Percentiles rank a stretch among this genome's conserved stretches.
Conservation (phyloP, 2,888 invertebrate species). For the Seira ritae region DNA sequence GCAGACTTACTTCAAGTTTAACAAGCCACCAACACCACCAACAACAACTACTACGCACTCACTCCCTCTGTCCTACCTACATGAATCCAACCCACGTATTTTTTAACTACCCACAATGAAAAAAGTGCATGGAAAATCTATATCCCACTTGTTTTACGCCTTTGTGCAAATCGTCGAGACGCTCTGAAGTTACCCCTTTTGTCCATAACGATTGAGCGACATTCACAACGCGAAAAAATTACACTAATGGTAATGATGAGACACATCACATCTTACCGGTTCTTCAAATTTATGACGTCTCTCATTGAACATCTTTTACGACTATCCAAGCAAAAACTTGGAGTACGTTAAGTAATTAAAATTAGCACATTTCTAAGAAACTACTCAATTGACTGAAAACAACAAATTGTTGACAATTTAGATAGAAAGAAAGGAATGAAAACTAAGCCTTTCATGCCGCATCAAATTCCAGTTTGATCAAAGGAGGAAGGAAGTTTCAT, state of each 20-base stretch:
- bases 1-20: neutral
- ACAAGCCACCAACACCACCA: neutral
- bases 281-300: neutral
- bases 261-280: neutral
- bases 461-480: neutral
- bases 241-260: neutral
- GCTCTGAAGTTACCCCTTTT: too few relatives aligned
- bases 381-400: neutral
- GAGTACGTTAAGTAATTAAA: neutral
- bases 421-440: neutral
- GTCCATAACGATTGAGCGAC: neutral
- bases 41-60: neutral
- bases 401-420: neutral
- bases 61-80: neutral
- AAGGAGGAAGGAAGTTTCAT: neutral
- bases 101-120: neutral
- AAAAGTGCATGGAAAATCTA: too few relatives aligned
- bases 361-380: neutral
- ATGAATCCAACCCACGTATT: neutral
- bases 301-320: neutral
- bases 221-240: neutral
- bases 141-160: neutral
- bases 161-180: neutral
- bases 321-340: neutral
- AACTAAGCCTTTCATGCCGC: neutral